Percentiles rank a stretch among this genome's conserved stretches.
phyloP scores from a whole-genome alignment of 1,140 invertebrate genomes.

The Drosophila pandora region DNA sequence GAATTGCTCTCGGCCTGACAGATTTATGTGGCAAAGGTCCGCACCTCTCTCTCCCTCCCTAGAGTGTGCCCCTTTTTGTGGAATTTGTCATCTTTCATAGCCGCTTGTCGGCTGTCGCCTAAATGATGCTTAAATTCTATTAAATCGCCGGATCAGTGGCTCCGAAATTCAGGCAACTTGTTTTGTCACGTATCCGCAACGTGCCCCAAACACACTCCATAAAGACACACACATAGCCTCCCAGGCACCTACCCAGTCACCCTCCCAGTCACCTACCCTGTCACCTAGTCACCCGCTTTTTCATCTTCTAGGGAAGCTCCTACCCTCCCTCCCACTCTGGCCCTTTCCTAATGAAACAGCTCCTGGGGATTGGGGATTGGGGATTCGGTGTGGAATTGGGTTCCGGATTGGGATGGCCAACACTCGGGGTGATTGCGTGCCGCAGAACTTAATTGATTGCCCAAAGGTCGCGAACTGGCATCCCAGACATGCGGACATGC shows the following conservation, averaged over 20 bases:
- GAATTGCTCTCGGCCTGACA: slow-evolving; percentile 59
- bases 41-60: too few relatives aligned
- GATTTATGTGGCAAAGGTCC: slow-evolving; percentile 60
- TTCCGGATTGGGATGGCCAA: slow-evolving; percentile 1
- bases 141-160: slow-evolving; percentile 60
- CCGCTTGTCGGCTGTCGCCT: slow-evolving; percentile 21
- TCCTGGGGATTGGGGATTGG: neutral
- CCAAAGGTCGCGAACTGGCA: slow-evolving; percentile 34
- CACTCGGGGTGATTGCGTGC: slow-evolving; percentile 37
- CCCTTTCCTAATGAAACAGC: slow-evolving; percentile 49
- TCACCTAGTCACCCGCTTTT: neutral
- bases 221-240: neutral
- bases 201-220: slow-evolving; percentile 23
- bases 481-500: slow-evolving; percentile 13
- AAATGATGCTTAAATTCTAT: slow-evolving; percentile 77
- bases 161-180: slow-evolving; percentile 26
- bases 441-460: slow-evolving; percentile 44
- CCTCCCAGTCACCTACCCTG: neutral
- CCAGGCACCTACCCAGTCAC: too few relatives aligned
- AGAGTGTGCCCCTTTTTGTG: neutral
- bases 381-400: neutral
- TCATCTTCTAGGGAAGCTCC: neutral
- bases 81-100: neutral
- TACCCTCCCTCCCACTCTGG: slow-evolving; percentile 1
- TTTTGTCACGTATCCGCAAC: slow-evolving; percentile 70